Conservation (phyloP, 2,888 invertebrate species). For the Osmoderma eremita region DNA sequence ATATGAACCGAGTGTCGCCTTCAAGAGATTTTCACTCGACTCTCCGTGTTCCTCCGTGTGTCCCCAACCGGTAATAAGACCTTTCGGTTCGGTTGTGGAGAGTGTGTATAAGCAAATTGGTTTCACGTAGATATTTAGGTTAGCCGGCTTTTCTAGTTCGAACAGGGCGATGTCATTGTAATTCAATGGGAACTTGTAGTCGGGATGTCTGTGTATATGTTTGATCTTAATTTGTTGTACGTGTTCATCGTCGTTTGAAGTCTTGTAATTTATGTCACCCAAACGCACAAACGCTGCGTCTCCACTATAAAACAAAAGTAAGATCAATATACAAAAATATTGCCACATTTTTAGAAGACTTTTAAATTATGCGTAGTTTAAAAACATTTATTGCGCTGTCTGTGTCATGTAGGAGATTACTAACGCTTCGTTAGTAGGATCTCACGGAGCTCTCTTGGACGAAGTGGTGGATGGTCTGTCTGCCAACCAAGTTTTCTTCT, state of each 20-base stretch:
- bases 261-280: conserved; percentile 63
- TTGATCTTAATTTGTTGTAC: conserved; percentile 56
- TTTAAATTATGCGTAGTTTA: no score
- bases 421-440: not conserved
- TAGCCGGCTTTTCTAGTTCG: conserved; percentile 58
- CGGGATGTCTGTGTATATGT: conserved; percentile 59
- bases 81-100: conserved; percentile 46
- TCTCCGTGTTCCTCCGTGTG: conserved; percentile 47
- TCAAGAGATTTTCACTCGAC: conserved; percentile 57
- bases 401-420: not conserved
- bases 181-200: conserved; percentile 58
- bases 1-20: conserved; percentile 63
- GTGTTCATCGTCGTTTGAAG: conserved; percentile 49
- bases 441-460: not conserved
- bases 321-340: no score
- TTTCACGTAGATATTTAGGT: conserved; percentile 58
- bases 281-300: conserved; percentile 53
- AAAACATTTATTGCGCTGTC: conserved; percentile 18
- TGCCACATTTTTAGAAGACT: no score
- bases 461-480: no score
- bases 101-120: conserved; percentile 63
- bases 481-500: no score
- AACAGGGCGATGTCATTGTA: conserved; percentile 68
- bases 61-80: conserved; percentile 65
- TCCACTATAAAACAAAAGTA: conserved; percentile 25